Percentiles rank a stretch among this genome's conserved stretches.
phyloP scores from a whole-genome alignment of 2,113 vertebrate genomes.

The Machaerirhynchus nigripectus region DNA sequence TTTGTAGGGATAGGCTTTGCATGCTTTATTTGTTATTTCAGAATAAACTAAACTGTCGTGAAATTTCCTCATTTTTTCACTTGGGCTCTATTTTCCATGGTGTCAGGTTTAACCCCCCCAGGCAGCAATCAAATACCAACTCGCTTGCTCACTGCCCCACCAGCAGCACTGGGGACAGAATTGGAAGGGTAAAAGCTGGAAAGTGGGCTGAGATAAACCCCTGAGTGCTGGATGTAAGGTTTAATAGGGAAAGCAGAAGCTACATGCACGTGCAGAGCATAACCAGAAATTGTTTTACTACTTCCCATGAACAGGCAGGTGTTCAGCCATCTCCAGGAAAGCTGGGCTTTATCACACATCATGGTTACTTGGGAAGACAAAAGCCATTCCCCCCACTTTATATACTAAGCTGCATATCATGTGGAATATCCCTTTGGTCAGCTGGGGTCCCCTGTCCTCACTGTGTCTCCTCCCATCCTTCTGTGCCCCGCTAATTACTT shows the following conservation, averaged over 20 bases:
- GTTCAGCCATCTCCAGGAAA: neutral
- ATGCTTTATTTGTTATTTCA: neutral
- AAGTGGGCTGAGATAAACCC: neutral
- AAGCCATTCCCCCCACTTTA: neutral
- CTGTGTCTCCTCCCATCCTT: neutral
- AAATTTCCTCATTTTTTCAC: neutral
- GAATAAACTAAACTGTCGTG: neutral
- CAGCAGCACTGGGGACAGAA: neutral
- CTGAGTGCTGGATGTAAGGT: neutral
- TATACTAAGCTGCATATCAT: neutral
- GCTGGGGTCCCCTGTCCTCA: neutral
- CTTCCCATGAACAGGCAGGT: neutral
- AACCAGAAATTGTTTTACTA: neutral
- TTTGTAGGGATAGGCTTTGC: neutral
- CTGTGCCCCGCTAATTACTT: neutral
- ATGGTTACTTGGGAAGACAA: neutral
- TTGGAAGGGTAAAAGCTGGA: neutral
- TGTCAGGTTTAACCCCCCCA: neutral
- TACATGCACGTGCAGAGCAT: neutral
- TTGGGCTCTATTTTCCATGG: neutral
- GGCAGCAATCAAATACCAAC: neutral
- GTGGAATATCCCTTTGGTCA: neutral
- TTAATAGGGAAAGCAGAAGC: neutral
- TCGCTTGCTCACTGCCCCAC: neutral
- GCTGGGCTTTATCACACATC: neutral